phyloP scores from a whole-genome alignment of 1,140 invertebrate genomes.

The Drosophila ananassae region DNA sequence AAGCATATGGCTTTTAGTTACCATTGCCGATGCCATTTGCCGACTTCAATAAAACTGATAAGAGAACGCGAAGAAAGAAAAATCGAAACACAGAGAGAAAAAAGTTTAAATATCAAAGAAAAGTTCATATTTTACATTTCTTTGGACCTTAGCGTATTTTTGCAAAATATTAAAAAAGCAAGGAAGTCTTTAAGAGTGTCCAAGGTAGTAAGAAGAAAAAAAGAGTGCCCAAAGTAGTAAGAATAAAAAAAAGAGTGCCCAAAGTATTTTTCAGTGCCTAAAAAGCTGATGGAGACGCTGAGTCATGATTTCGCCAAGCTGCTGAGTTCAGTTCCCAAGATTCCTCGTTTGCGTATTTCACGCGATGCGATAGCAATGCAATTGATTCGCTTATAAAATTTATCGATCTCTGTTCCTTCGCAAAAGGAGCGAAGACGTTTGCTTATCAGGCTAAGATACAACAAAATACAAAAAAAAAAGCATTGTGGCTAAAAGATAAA shows the following conservation, averaged over 20 bases:
- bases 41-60: slow-evolving; percentile 82
- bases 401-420: slow-evolving; percentile 70
- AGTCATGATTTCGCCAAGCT: slow-evolving; percentile 33
- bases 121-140: no score
- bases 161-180: no score
- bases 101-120: not conserved
- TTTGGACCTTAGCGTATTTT: not conserved
- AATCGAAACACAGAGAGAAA: slow-evolving; percentile 14
- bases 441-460: slow-evolving; percentile 41
- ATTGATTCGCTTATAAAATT: slow-evolving; percentile 82
- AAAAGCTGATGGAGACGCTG: slow-evolving; percentile 28
- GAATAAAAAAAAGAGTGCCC: no score
- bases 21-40: slow-evolving; percentile 63
- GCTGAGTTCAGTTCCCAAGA: slow-evolving; percentile 34
- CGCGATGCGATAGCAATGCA: slow-evolving; percentile 78
- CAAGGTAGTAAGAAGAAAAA: no score
- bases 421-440: slow-evolving; percentile 36
- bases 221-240: no score
- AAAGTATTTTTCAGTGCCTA: slow-evolving; percentile 6
- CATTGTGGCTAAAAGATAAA: slow-evolving; percentile 60
- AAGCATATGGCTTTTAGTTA: slow-evolving; percentile 79
- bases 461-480: slow-evolving; percentile 19
- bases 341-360: slow-evolving; percentile 69
- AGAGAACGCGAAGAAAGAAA: slow-evolving; percentile 47
- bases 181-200: no score